Evolutionary conservation across 2,797 vertebrate species (phyloP).

Genomic region (Amphiprion clarkii): DNA sequence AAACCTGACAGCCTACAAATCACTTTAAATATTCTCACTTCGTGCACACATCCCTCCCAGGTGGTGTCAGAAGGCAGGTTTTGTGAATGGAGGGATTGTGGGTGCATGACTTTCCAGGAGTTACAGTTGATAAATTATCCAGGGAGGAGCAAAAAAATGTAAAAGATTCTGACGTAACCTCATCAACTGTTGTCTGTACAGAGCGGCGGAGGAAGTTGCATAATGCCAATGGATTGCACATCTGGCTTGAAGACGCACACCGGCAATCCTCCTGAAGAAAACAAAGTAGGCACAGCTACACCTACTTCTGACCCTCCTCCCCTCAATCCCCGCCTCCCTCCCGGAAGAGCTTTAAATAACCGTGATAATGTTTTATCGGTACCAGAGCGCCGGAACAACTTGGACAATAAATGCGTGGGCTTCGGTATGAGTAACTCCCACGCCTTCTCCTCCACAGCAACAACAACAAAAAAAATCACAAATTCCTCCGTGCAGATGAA

Average conservation of each 20-base stretch:
- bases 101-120: constrained; percentile 25
- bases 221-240: constrained; percentile 78
- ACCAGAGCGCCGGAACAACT: constrained; percentile 62
- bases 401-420: constrained; percentile 53
- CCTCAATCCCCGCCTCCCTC: constrained; percentile 30
- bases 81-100: constrained; percentile 63
- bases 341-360: constrained; percentile 78
- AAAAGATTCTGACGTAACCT: constrained; percentile 57
- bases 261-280: constrained; percentile 55
- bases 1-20: constrained; percentile 39
- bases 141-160: constrained; percentile 28
- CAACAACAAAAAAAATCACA: constrained; percentile 27
- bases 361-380: constrained; percentile 73
- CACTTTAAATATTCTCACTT: constrained; percentile 40
- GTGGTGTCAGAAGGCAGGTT: constrained; percentile 44
- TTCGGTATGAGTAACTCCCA: constrained; percentile 38
- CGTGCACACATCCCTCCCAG: constrained; percentile 31
- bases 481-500: constrained; percentile 62
- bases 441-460: constrained; percentile 22
- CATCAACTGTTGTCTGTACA: constrained; percentile 48
- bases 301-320: constrained; percentile 20
- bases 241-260: constrained; percentile 73
- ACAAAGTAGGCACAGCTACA: constrained; percentile 70
- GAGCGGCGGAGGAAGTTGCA: constrained; percentile 76
- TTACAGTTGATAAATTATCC: constrained; percentile 56